These are phyloP conservation scores for Dinoponera quadriceps DNA, from an alignment of 1,140 invertebrate genomes.

Conservation along the genomic window DNA sequence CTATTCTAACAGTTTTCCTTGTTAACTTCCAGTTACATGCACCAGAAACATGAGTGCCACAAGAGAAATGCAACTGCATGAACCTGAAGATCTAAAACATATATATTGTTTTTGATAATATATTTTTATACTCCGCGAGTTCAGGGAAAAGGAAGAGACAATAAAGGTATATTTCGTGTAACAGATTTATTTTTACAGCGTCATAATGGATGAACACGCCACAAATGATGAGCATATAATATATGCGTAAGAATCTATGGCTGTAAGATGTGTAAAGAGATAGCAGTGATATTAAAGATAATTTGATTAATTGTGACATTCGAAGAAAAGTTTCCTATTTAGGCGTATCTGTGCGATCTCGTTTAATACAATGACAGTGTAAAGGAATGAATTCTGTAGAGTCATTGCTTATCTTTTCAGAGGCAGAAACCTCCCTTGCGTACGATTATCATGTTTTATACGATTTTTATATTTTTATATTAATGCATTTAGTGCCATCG, in stretches of 20 bases:
- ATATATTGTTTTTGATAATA: slow-evolving; percentile 50
- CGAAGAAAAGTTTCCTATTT: slow-evolving; percentile 22
- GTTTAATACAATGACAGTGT: slow-evolving; percentile 60
- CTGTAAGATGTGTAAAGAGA: slow-evolving; percentile 31
- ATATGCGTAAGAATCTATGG: slow-evolving; percentile 32
- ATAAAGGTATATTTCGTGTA: slow-evolving; percentile 42
- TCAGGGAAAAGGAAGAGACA: slow-evolving; percentile 6
- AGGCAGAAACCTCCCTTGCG: slow-evolving; percentile 48
- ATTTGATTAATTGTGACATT: slow-evolving; percentile 18
- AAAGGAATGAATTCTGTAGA: slow-evolving; percentile 58
- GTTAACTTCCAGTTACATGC: slow-evolving; percentile 74
- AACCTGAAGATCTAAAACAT: slow-evolving; percentile 33
- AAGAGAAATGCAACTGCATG: slow-evolving; percentile 23
- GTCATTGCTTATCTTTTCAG: slow-evolving; percentile 32
- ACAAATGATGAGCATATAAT: slow-evolving; percentile 63
- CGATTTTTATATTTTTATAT: slow-evolving; percentile 56
- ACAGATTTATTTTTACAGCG: slow-evolving; percentile 51
- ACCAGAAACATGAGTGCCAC: slow-evolving; percentile 58
- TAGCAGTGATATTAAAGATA: neutral
- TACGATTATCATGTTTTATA: slow-evolving; percentile 46
- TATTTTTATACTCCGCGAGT: slow-evolving; percentile 53
- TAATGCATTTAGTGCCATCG: slow-evolving; percentile 57
- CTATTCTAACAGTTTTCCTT: slow-evolving; percentile 51
- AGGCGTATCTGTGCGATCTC: slow-evolving; percentile 40
- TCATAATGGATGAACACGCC: slow-evolving; percentile 59